Base-by-base conservation (phyloP, 2,888 invertebrate genomes). In the Orthosia cruda region DNA sequence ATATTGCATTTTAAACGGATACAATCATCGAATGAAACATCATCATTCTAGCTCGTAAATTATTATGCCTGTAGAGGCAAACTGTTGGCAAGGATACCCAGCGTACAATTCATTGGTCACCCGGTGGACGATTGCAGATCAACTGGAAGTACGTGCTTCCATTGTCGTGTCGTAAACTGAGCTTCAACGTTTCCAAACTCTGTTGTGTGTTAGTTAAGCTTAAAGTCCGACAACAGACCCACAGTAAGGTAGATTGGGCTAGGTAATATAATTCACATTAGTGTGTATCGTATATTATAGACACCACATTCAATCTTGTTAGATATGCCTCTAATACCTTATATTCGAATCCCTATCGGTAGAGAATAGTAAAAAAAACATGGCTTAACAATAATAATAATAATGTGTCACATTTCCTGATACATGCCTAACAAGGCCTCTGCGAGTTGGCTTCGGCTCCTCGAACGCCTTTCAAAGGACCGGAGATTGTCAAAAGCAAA, bases 121-220 rank as follows among this genome's bases (percentile, higher is more conserved):
- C 23, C 16, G 20, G 13, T 15, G n/a, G 23, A 57, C 23, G 18
- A 52, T 49, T 80, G 52, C 32, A 71, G 71, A 80, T 64, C 49
- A 40, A 59, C 72, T 20, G 47, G 52, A 16, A 54, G 16, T 80
- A 71, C 80, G 80, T 63, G 76, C 63, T 45, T 74, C 23, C 45
- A 68, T 13, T 4, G 32, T 23, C 0, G 52, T 16, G 23, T 69
- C n/a, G 52, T 78, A 52, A 62, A 61, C 55, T 63, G 18, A 23
- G 15, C 5, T 47, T 1, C 7, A 20, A 50, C 15, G 23, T 12
- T 70, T 16, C 15, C 13, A 23, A 47, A 54, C 12, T 59, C 1
- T 52, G 9, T 9, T 45, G 20, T 55, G 13, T 77, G 49, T 40
- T 50, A 12, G 15, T 45, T 15, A 23, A 52, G 18, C 18, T 23